These are phyloP conservation scores for Ferdinandea cuprea DNA, from an alignment of 2,888 invertebrate genomes.

Conservation along the genomic window DNA sequence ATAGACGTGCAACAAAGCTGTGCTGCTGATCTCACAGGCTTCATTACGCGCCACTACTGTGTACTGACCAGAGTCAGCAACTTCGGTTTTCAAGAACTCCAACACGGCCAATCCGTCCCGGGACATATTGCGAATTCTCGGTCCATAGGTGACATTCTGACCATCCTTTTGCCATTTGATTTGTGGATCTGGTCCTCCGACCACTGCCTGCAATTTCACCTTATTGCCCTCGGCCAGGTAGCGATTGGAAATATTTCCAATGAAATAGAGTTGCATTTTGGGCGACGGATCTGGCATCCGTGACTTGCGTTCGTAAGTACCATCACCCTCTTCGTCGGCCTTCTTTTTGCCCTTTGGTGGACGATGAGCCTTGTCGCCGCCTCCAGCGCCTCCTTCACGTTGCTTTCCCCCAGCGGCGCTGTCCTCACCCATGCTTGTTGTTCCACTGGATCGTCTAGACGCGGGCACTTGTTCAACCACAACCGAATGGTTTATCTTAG, in stretches of 20 bases:
- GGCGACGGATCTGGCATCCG: conserved; percentile 82
- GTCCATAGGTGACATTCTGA: conserved; percentile 82
- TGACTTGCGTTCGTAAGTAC: conserved; percentile 85
- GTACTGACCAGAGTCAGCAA: conserved; percentile 91
- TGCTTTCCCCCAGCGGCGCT: conserved; percentile 73
- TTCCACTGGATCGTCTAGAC: conserved; percentile 81
- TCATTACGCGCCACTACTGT: conserved; percentile 90
- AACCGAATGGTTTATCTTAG: conserved; percentile 89
- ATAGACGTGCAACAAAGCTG: conserved; percentile 89
- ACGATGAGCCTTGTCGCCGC: conserved; percentile 71
- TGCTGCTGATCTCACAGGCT: conserved; percentile 87
- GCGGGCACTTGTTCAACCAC: conserved; percentile 81
- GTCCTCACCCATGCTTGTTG: conserved; percentile 78
- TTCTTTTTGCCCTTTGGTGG: conserved; percentile 78
- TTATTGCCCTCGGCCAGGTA: conserved; percentile 86
- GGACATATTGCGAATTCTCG: conserved; percentile 81
- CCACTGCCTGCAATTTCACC: conserved; percentile 91
- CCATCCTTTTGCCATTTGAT: conserved; percentile 91
- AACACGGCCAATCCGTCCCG: conserved; percentile 88
- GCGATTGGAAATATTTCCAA: conserved; percentile 81
- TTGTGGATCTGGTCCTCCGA: conserved; percentile 88
- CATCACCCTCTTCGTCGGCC: conserved; percentile 79
- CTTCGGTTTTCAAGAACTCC: conserved; percentile 87
- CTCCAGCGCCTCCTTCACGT: conserved; percentile 71
- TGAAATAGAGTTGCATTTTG: conserved; percentile 82